Percentiles rank a stretch among this genome's conserved stretches.
phyloP scores from a whole-genome alignment of 2,113 vertebrate genomes.

The Pluvianellus socialis region DNA sequence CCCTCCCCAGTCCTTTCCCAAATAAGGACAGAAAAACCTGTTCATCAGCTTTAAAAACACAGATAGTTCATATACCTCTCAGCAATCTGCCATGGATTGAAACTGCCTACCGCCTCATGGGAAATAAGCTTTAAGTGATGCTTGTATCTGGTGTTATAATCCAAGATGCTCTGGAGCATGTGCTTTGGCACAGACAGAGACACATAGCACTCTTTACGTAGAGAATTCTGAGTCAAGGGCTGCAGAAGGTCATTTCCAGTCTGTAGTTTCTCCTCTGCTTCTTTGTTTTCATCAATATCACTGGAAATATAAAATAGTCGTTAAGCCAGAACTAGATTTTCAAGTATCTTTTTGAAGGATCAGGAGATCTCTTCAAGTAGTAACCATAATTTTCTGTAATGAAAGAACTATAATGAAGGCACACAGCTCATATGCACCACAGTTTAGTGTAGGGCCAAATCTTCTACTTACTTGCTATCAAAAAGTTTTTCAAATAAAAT shows the following conservation, averaged over 20 bases:
- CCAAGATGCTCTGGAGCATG: conserved; percentile 77
- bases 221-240: not conserved
- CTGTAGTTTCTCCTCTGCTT: conserved; percentile 64
- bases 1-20: not conserved
- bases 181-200: conserved; percentile 74
- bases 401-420: not conserved
- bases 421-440: not conserved
- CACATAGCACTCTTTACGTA: not conserved
- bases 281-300: conserved; percentile 69
- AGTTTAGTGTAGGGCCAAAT: not conserved
- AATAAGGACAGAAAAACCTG: not conserved
- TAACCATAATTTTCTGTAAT: not conserved
- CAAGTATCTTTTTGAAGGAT: not conserved
- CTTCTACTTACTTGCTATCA: conserved; percentile 79
- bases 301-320: conserved; percentile 45
- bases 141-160: conserved; percentile 79
- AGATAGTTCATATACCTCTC: conserved; percentile 79
- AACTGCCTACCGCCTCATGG: conserved; percentile 80
- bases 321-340: not conserved
- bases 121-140: conserved; percentile 80
- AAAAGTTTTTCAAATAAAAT: conserved; percentile 78
- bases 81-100: conserved; percentile 86
- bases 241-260: not conserved
- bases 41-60: not conserved
- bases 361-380: not conserved